phyloP scores from a whole-genome alignment of 2,888 invertebrate species.

The Parnassius mnemosyne region DNA sequence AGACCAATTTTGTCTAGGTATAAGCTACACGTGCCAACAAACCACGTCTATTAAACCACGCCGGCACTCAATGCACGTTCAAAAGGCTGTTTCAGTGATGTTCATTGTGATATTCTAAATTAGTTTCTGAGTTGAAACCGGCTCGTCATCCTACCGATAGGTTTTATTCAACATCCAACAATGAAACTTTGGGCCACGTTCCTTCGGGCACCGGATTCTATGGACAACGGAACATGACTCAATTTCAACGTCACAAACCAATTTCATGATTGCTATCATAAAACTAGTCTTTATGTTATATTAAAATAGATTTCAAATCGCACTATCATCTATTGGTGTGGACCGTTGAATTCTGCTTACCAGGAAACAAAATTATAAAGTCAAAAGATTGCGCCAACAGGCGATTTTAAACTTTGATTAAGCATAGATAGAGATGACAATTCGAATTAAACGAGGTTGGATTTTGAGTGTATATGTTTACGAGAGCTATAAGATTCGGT shows the following conservation, averaged over 20 bases:
- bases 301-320: slow-evolving; percentile 64
- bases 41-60: slow-evolving; percentile 53
- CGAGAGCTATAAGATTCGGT: slow-evolving; percentile 66
- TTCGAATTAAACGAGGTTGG: slow-evolving; percentile 33
- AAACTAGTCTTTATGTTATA: slow-evolving; percentile 51
- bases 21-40: slow-evolving; percentile 56
- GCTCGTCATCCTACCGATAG: slow-evolving; percentile 74
- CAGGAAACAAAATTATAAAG: slow-evolving; percentile 45
- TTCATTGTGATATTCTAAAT: slow-evolving; percentile 78
- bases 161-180: slow-evolving; percentile 70
- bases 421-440: slow-evolving; percentile 48
- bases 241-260: slow-evolving; percentile 51
- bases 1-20: slow-evolving; percentile 19
- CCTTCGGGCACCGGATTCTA: slow-evolving; percentile 65
- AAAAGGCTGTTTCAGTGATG: slow-evolving; percentile 73
- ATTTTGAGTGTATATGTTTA: slow-evolving; percentile 36
- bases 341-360: slow-evolving; percentile 56
- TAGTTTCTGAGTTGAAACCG: slow-evolving; percentile 75
- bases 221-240: slow-evolving; percentile 58
- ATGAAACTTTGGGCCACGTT: slow-evolving; percentile 70
- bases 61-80: slow-evolving; percentile 64
- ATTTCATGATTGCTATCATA: slow-evolving; percentile 41
- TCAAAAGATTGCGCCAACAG: slow-evolving; percentile 36
- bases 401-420: slow-evolving; percentile 52
- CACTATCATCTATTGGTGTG: slow-evolving; percentile 45